These are phyloP conservation scores for Nomada hirtipes DNA, from an alignment of 2,888 invertebrate species.

Conservation along the genomic window DNA sequence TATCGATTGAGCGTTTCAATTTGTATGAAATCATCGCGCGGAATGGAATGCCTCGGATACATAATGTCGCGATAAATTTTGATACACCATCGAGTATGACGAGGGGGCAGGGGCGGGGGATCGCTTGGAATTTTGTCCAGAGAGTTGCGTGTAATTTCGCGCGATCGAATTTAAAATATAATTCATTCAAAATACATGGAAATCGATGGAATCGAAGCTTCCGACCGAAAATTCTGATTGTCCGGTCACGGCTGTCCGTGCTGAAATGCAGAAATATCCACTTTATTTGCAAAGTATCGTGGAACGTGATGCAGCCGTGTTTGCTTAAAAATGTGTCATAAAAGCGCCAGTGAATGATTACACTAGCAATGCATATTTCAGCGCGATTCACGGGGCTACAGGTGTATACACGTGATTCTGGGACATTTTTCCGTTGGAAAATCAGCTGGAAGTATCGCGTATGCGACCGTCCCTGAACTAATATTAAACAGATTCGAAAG, in stretches of 20 bases:
- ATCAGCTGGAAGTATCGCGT: not conserved
- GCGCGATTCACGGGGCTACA: not conserved
- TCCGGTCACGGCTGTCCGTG: constrained; percentile 13
- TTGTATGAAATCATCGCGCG: constrained; percentile 35
- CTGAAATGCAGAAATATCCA: constrained; percentile 38
- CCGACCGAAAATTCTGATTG: constrained; percentile 44
- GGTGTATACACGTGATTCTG: not conserved
- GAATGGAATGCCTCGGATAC: constrained; percentile 16
- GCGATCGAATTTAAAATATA: constrained; percentile 41
- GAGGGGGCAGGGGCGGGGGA: not conserved
- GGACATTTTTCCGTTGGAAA: not conserved
- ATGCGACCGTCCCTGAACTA: not conserved
- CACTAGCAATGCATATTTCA: constrained; percentile 48
- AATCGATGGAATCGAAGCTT: constrained; percentile 36
- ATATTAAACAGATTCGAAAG: not conserved
- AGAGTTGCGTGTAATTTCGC: constrained; percentile 39
- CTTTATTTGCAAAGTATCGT: constrained; percentile 50
- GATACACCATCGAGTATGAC: constrained; percentile 30
- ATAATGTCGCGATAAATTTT: constrained; percentile 39
- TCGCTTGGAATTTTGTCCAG: not conserved
- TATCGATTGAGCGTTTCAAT: constrained; percentile 46
- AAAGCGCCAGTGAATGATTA: constrained; percentile 29
- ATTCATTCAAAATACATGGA: constrained; percentile 49
- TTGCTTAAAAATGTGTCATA: constrained; percentile 42
- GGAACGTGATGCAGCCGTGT: constrained; percentile 5